Conservation (phyloP, 2,888 invertebrate species). For the Dendrolimus pini region DNA sequence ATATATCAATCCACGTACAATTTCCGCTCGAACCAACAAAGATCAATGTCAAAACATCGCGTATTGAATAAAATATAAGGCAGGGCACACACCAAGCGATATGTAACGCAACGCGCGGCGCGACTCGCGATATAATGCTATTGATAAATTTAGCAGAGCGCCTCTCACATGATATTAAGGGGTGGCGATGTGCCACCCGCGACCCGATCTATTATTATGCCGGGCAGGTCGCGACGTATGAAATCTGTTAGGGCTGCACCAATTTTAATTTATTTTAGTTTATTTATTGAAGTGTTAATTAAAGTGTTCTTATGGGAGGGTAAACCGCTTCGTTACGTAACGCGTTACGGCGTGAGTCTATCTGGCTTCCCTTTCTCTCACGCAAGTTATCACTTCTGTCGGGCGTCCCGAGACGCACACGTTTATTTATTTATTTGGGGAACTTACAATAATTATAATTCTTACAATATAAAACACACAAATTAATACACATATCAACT, state of each 20-base stretch:
- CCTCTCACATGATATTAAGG: conserved; percentile 68
- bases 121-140: conserved; percentile 60
- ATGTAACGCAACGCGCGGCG: conserved; percentile 4
- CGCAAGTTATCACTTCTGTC: too few relatives aligned
- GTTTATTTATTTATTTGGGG: too few relatives aligned
- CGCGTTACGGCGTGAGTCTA: too few relatives aligned
- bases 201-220: conserved; percentile 69
- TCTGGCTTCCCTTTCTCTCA: too few relatives aligned
- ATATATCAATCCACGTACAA: conserved; percentile 1
- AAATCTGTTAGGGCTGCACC: conserved; percentile 45
- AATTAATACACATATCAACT: too few relatives aligned
- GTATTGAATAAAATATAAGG: conserved; percentile 65
- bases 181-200: conserved; percentile 54
- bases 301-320: too few relatives aligned
- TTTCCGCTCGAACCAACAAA: conserved; percentile 22
- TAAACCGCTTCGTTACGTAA: too few relatives aligned
- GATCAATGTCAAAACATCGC: conserved; percentile 54
- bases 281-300: too few relatives aligned
- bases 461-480: too few relatives aligned
- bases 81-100: conserved; percentile 28
- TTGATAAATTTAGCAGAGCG: conserved; percentile 69
- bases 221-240: conserved; percentile 59
- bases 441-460: too few relatives aligned
- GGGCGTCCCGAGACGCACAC: too few relatives aligned
- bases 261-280: background rate